Conservation (phyloP, 2,113 vertebrate genomes). For the Xenus cinereus region DNA sequence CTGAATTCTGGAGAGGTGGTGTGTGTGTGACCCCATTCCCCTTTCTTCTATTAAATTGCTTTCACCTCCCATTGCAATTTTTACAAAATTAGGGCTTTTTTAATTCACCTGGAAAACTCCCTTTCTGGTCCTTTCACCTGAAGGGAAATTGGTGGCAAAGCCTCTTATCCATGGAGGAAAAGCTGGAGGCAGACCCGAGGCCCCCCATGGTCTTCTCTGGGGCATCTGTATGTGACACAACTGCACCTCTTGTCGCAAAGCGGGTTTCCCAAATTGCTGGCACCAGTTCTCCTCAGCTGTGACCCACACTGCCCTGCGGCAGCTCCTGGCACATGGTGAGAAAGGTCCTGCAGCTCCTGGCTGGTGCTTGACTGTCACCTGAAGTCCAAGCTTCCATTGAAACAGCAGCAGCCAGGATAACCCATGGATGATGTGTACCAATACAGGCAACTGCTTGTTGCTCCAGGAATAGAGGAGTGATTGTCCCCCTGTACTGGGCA, state of each 20-base stretch:
- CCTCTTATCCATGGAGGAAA: not conserved
- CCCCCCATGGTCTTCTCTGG: not conserved
- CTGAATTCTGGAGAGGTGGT: not conserved
- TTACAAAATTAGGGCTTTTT: not conserved
- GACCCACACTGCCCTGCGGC: not conserved
- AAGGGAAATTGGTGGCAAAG: not conserved
- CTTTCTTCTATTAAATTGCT: not conserved
- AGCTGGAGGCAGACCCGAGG: not conserved
- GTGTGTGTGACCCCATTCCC: not conserved
- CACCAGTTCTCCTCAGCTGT: not conserved
- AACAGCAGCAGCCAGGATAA: not conserved
- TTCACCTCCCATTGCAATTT: not conserved
- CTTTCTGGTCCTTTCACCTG: not conserved
- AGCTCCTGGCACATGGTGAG: not conserved
- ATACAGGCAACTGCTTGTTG: not conserved
- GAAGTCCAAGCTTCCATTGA: not conserved
- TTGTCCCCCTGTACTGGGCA: not conserved
- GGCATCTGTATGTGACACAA: not conserved
- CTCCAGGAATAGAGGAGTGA: not conserved
- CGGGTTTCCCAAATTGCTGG: not conserved
- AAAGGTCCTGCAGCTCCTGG: not conserved
- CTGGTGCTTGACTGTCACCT: not conserved
- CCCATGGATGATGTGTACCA: not conserved
- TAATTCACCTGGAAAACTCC: not conserved
- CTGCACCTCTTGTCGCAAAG: not conserved